Percentiles rank a stretch among this genome's conserved stretches.
Conservation (phyloP, 2,888 invertebrate genomes). For the Unio pictorum region DNA sequence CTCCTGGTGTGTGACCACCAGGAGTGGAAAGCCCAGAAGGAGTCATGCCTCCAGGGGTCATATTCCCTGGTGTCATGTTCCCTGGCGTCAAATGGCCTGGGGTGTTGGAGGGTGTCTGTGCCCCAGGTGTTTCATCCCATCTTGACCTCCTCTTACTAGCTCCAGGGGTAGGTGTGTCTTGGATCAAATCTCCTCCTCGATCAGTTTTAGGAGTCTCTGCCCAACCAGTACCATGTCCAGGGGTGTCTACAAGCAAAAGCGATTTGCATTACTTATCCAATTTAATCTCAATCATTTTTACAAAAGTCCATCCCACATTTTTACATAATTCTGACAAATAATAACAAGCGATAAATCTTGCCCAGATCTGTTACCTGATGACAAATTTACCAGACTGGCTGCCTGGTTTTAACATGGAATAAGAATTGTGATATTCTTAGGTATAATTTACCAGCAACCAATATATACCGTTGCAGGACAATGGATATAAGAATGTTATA, state of each 20-base stretch:
- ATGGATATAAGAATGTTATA: no score
- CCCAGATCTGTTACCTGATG: no score
- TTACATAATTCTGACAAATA: no score
- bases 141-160: constrained; percentile 95
- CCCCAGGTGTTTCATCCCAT: constrained; percentile 97
- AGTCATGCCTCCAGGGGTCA: constrained; percentile 60
- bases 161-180: constrained; percentile 95
- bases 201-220: constrained; percentile 98
- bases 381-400: no score
- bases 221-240: constrained; percentile 97
- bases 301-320: no score
- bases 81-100: constrained; percentile 76
- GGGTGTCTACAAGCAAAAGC: constrained; percentile 81
- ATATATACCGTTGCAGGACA: no score
- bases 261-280: background rate
- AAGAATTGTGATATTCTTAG: no score
- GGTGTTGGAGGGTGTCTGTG: constrained; percentile 72
- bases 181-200: constrained; percentile 77
- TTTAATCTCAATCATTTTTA: no score
- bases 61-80: constrained; percentile 68
- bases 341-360: no score
- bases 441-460: no score
- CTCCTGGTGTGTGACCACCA: constrained; percentile 45
- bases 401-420: no score
- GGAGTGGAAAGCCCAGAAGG: constrained; percentile 66